Conservation (phyloP, 2,888 invertebrate species). For the Erebia aethiops region DNA sequence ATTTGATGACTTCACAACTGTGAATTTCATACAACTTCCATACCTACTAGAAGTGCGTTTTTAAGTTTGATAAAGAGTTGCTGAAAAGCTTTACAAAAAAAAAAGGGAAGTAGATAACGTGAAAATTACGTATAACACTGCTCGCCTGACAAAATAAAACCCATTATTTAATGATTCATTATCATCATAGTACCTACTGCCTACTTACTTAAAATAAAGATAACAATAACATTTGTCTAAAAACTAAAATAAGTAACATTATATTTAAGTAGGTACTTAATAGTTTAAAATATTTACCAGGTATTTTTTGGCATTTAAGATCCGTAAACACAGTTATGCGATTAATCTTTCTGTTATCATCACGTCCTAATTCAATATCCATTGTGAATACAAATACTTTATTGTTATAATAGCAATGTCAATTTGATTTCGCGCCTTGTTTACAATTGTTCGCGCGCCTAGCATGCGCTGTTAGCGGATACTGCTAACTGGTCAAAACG, state of each 20-base stretch:
- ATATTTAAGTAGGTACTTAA: too few relatives aligned
- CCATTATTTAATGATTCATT: background rate
- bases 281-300: constrained; percentile 41
- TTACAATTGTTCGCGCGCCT: constrained; percentile 4
- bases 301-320: constrained; percentile 44
- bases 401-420: background rate
- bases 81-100: background rate
- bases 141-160: background rate
- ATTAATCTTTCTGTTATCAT: constrained; percentile 30
- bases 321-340: constrained; percentile 50
- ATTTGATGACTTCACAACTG: too few relatives aligned
- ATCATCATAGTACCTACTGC: background rate
- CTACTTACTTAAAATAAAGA: background rate
- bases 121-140: background rate
- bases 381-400: constrained; percentile 39
- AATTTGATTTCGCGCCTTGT: background rate
- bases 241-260: background rate
- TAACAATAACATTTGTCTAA: constrained; percentile 3
- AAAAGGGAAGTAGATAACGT: background rate
- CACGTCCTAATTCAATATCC: constrained; percentile 51
- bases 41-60: too few relatives aligned
- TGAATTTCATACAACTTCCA: too few relatives aligned
- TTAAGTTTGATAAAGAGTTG: background rate
- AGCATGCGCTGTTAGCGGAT: background rate
- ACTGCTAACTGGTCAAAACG: constrained; percentile 10